A percentile compares a stretch with the other conserved stretches of the same genome.
Conservation (phyloP, 2,797 vertebrate species). For the Naso thynnoides region DNA sequence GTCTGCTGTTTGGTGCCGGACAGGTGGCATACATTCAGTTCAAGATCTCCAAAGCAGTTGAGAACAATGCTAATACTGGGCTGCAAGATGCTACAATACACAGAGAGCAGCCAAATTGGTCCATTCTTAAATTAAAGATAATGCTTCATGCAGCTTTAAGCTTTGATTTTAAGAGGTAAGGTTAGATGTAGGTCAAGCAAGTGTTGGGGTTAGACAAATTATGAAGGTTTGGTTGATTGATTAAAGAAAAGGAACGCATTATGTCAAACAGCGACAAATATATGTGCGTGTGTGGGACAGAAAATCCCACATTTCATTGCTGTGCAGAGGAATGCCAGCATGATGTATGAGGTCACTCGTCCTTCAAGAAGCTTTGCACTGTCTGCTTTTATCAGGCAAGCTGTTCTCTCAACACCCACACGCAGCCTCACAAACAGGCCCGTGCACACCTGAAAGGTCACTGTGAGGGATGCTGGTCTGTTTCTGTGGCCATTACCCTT, state of each 20-base stretch:
- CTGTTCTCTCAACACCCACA: conserved; percentile 39
- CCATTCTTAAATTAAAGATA: background rate
- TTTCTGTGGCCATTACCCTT: conserved; percentile 73
- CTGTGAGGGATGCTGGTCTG: conserved; percentile 64
- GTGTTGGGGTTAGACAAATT: background rate
- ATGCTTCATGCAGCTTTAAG: background rate
- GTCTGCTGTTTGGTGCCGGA: background rate
- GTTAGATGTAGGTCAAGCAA: background rate
- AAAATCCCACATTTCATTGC: conserved; percentile 77
- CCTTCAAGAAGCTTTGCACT: conserved; percentile 77
- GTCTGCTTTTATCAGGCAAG: conserved; percentile 59
- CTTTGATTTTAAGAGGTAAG: background rate
- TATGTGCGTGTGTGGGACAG: conserved; percentile 45
- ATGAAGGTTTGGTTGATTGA: background rate
- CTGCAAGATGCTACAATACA: too few species aligned
- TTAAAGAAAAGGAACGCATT: too few species aligned
- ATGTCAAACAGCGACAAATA: background rate
- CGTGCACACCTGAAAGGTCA: conserved; percentile 74
- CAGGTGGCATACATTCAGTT: too few species aligned
- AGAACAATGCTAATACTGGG: too few species aligned
- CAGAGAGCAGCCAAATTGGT: too few species aligned
- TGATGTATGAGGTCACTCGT: conserved; percentile 79
- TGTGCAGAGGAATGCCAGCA: conserved; percentile 64
- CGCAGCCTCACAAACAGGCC: conserved; percentile 31
- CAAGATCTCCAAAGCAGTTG: too few species aligned